These are phyloP conservation scores for Zaprionus camerounensis DNA, from an alignment of 1,140 invertebrate genomes.

Conservation along the genomic window DNA sequence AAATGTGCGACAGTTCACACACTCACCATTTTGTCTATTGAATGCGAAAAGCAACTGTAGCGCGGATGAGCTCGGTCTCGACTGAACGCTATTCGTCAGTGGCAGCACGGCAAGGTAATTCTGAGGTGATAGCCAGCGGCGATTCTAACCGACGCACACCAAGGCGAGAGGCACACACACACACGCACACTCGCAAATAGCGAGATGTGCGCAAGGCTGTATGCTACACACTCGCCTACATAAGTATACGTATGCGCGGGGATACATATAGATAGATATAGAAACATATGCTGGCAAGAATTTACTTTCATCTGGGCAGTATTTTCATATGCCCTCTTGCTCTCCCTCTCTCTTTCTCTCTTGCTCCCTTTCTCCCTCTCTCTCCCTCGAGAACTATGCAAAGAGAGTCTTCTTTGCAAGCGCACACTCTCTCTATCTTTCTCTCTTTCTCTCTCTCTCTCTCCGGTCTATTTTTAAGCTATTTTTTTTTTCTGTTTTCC, in stretches of 20 bases:
- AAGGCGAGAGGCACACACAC: constrained; percentile 6
- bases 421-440: neutral
- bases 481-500: constrained; percentile 32
- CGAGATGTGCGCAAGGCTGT: constrained; percentile 63
- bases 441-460: constrained; percentile 37
- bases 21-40: constrained; percentile 84
- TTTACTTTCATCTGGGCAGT: constrained; percentile 81
- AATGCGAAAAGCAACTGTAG: constrained; percentile 84
- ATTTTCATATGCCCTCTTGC: constrained; percentile 52
- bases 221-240: constrained; percentile 24
- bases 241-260: neutral
- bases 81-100: constrained; percentile 83
- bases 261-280: constrained; percentile 11
- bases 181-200: constrained; percentile 32
- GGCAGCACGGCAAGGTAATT: constrained; percentile 83
- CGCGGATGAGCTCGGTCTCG: constrained; percentile 84
- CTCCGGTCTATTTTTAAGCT: constrained; percentile 44
- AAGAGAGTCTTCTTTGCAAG: constrained; percentile 4
- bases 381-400: constrained; percentile 27
- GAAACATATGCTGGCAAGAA: constrained; percentile 55
- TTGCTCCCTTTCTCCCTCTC: constrained; percentile 28
- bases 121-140: constrained; percentile 76
- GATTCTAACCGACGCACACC: constrained; percentile 33
- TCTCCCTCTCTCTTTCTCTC: constrained; percentile 34
- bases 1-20: constrained; percentile 29